These are phyloP conservation scores for Ageneiosus marmoratus DNA, from an alignment of 2,113 vertebrate species.

Conservation along the genomic window DNA sequence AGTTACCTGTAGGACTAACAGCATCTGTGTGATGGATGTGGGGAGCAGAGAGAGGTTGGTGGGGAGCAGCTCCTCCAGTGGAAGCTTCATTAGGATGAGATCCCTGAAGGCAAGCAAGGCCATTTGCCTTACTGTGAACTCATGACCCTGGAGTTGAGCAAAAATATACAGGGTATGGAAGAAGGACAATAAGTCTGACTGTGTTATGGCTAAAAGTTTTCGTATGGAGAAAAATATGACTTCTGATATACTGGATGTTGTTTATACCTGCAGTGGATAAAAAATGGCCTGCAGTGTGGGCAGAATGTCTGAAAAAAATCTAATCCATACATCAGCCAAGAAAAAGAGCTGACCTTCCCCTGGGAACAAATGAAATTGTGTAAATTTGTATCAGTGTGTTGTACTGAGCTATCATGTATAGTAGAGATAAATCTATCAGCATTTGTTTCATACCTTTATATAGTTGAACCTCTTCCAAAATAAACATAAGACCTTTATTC, in stretches of 20 bases:
- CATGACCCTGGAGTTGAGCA: slow-evolving; percentile 33
- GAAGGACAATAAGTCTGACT: neutral
- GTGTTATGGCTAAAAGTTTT: neutral
- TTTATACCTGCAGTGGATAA: slow-evolving; percentile 83
- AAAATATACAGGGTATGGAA: neutral
- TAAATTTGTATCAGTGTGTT: neutral
- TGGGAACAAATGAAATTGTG: slow-evolving; percentile 33
- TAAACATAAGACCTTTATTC: slow-evolving; percentile 76
- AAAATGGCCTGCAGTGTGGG: slow-evolving; percentile 86
- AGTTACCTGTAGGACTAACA: slow-evolving; percentile 80
- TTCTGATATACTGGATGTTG: neutral
- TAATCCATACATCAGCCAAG: slow-evolving; percentile 80
- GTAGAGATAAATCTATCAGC: slow-evolving; percentile 13
- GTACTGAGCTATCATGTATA: neutral
- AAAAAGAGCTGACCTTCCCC: slow-evolving; percentile 76
- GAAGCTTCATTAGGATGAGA: slow-evolving; percentile 79
- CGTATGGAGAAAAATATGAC: neutral
- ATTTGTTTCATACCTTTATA: slow-evolving; percentile 75
- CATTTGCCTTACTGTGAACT: slow-evolving; percentile 84
- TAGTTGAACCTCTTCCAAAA: slow-evolving; percentile 81
- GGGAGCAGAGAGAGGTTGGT: slow-evolving; percentile 64
- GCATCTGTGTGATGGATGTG: slow-evolving; percentile 81
- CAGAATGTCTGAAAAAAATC: slow-evolving; percentile 83
- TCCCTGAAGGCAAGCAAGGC: slow-evolving; percentile 84
- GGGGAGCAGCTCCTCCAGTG: slow-evolving; percentile 73